Percentiles rank a stretch among this genome's conserved stretches.
These are phyloP conservation scores for Phocoena phocoena DNA, from an alignment of 2,113 vertebrate genomes.

Conservation along the genomic window DNA sequence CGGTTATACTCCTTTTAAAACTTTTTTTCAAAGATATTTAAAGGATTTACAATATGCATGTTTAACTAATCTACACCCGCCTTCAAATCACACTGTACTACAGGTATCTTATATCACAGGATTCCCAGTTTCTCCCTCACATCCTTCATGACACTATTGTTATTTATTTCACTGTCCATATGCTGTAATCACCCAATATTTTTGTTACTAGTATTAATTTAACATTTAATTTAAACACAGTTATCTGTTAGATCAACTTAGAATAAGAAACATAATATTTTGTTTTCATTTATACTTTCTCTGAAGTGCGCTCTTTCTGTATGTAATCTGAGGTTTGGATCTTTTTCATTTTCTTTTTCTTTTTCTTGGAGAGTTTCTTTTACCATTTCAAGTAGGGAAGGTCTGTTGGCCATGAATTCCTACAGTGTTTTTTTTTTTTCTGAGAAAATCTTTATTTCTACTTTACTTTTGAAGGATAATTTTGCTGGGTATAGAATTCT, in stretches of 20 bases:
- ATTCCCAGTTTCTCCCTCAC: fast-evolving
- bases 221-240: neutral
- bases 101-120: fast-evolving
- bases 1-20: neutral
- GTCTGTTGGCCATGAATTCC: neutral
- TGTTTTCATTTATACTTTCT: neutral
- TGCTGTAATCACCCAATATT: neutral
- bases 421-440: neutral
- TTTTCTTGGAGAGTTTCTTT: neutral
- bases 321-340: neutral
- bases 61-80: no score
- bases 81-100: fast-evolving
- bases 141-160: fast-evolving
- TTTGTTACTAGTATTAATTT: neutral
- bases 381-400: neutral
- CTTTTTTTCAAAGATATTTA: no score
- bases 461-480: neutral
- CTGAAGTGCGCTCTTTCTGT: neutral
- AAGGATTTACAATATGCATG: neutral
- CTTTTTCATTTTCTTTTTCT: no score
- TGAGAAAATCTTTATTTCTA: neutral
- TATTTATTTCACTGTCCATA: neutral
- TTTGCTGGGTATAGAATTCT: neutral
- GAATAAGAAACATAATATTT: neutral
- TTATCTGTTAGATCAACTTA: neutral